Base-by-base conservation (phyloP, 2,888 invertebrate genomes). In the Pristionchus entomophagus region DNA sequence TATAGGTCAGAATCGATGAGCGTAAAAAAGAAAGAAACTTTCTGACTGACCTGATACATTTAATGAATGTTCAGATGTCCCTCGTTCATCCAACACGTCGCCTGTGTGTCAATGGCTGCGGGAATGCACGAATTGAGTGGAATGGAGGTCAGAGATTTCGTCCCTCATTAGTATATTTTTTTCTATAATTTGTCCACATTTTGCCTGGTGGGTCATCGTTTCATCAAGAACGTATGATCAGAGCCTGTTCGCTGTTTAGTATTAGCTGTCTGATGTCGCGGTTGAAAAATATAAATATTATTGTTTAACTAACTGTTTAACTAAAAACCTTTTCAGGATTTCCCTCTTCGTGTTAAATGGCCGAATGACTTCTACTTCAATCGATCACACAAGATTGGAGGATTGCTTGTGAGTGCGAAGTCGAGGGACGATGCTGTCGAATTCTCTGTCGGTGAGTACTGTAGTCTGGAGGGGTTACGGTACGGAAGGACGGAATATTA, bases 281-380 rank as follows among this genome's bases (percentile, higher is more conserved):
- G n/a, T n/a, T n/a, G n/a, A n/a, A n/a, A n/a, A n/a, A n/a, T n/a
- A n/a, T n/a, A n/a, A n/a, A n/a, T n/a, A n/a, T n/a, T n/a, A n/a
- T n/a, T n/a, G n/a, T n/a, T n/a, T n/a, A n/a, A n/a, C n/a, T n/a
- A n/a, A n/a, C n/a, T n/a, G n/a, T n/a, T n/a, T n/a, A n/a, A n/a
- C n/a, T n/a, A n/a, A n/a, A n/a, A n/a, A n/a, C 14, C 6, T 45
- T 45, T 14, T 49, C 89, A 94, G 94, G 93, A 94, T 32, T 90
- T 94, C 38, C 93, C 94, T 92, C 94, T 96, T 88, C 96, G 96
- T 92, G 95, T 99, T 90, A 99, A 99, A 94, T 99, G 99, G 99
- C 99, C 99, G 19, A 99, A 99, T 94, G 99, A 99, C 94, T 96
- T 99, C 88, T 98, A 98, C 94, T 94, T 95, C 87, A 96, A 96